These are phyloP conservation scores for Mesorhabditis spiculigera DNA, from an alignment of 2,888 invertebrate species.

Conservation along the genomic window DNA sequence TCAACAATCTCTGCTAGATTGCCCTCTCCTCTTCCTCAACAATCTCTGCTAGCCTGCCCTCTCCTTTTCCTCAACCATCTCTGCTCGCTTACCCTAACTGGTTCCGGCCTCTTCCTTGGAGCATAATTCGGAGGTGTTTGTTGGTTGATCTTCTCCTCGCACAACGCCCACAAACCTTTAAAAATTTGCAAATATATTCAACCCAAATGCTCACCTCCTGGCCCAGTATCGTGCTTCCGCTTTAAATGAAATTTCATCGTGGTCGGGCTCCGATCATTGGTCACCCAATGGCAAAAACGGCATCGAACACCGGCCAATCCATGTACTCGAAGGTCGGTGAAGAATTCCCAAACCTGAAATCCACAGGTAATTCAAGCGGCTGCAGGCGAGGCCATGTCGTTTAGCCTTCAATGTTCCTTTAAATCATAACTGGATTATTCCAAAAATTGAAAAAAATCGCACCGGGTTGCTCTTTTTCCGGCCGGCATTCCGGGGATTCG, in stretches of 20 bases:
- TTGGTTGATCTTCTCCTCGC: slow-evolving; percentile 44
- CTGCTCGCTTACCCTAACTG: not conserved
- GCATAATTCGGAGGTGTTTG: slow-evolving; percentile 43
- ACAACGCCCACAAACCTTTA: slow-evolving; percentile 41
- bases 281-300: slow-evolving; percentile 45
- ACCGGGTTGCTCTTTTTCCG: slow-evolving; percentile 46
- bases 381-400: not conserved
- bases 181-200: not conserved
- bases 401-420: not conserved
- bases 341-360: slow-evolving; percentile 43
- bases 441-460: slow-evolving; percentile 4
- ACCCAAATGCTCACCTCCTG: not conserved
- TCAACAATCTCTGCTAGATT: too few species aligned
- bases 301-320: slow-evolving; percentile 42
- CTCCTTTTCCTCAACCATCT: too few species aligned
- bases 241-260: slow-evolving; percentile 49
- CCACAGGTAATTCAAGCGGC: too few species aligned
- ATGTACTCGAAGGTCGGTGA: slow-evolving; percentile 41
- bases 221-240: slow-evolving; percentile 42
- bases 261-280: slow-evolving; percentile 44
- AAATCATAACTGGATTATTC: not conserved
- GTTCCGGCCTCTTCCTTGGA: slow-evolving; percentile 19
- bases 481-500: slow-evolving; percentile 44
- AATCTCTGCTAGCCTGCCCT: too few species aligned
- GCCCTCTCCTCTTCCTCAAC: too few species aligned